phyloP scores from a whole-genome alignment of 1,140 invertebrate species.

The Stegodyphus dumicola region DNA sequence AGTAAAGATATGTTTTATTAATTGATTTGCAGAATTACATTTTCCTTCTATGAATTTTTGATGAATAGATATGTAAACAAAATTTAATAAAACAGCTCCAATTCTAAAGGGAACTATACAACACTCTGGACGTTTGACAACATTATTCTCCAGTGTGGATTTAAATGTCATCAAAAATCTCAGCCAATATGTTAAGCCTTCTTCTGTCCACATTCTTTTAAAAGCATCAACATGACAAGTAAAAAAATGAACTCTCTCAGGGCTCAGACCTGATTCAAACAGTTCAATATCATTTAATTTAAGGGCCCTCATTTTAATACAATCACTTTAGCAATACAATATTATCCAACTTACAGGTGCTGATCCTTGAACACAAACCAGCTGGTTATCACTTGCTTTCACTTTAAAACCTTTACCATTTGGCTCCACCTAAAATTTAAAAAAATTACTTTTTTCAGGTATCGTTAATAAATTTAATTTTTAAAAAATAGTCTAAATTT shows the following conservation, averaged over 20 bases:
- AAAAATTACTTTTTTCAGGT: neutral
- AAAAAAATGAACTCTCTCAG: too few species aligned
- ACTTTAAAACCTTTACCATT: neutral
- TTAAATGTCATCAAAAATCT: conserved; percentile 24
- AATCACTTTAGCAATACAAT: neutral
- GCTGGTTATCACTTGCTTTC: neutral
- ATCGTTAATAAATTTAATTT: too few species aligned
- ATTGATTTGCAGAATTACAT: neutral
- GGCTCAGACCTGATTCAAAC: too few species aligned
- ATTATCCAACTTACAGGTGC: neutral
- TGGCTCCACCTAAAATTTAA: neutral
- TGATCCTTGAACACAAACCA: neutral
- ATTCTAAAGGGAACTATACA: neutral
- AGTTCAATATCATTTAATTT: too few species aligned
- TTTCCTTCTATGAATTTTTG: conserved; percentile 17
- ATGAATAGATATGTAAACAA: conserved; percentile 39
- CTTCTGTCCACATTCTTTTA: conserved; percentile 34
- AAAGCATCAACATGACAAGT: conserved; percentile 8
- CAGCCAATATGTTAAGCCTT: conserved; percentile 34
- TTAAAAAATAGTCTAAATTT: too few species aligned
- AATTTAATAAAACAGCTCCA: neutral
- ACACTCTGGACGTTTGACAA: neutral
- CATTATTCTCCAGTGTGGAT: neutral
- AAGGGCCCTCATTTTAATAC: neutral
- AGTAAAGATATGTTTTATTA: conserved; percentile 30